These are phyloP conservation scores for Triplophysa rosa DNA, from an alignment of 2,113 vertebrate species.

Conservation along the genomic window DNA sequence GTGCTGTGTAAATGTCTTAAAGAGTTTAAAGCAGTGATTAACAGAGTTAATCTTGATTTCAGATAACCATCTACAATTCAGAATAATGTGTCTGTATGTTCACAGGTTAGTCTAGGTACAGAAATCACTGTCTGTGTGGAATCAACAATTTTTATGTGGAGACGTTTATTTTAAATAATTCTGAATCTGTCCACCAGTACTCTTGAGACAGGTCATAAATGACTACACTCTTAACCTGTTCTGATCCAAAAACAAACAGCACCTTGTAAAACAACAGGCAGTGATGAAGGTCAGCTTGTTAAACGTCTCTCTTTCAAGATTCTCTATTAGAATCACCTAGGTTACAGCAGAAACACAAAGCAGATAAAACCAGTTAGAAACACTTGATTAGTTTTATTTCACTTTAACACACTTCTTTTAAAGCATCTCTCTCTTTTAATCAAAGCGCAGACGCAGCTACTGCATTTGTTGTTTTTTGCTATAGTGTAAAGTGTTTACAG, in stretches of 20 bases:
- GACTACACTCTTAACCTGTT: conserved; percentile 6
- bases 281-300: conserved; percentile 21
- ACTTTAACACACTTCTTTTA: conserved; percentile 12
- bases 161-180: no score
- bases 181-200: no score
- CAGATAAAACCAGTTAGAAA: conserved; percentile 13
- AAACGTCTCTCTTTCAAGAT: conserved; percentile 22
- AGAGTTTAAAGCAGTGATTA: no score
- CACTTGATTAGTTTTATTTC: conserved; percentile 2
- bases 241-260: not conserved
- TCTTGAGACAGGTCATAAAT: not conserved
- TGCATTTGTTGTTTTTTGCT: not conserved
- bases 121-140: no score
- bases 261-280: not conserved
- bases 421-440: not conserved
- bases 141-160: no score
- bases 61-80: no score
- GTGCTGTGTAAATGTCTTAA: no score
- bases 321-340: conserved; percentile 11
- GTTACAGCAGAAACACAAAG: conserved; percentile 26
- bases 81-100: no score
- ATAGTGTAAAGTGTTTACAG: conserved; percentile 15
- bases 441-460: not conserved
- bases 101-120: no score
- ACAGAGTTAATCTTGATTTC: no score